These are phyloP conservation scores for Sinosuthora webbiana DNA, from an alignment of 2,113 vertebrate species.

Conservation along the genomic window DNA sequence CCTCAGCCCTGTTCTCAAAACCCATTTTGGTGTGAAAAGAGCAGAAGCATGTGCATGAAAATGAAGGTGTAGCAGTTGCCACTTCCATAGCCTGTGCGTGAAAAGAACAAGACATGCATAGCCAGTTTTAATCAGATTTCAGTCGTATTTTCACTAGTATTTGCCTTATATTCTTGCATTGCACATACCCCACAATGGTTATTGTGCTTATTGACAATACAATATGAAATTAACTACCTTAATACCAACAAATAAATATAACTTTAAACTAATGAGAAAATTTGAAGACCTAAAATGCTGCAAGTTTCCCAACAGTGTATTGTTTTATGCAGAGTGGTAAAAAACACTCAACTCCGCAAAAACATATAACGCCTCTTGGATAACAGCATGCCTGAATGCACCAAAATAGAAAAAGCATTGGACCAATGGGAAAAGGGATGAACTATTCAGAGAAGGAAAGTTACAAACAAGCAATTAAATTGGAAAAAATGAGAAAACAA, in stretches of 20 bases:
- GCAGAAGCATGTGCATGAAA: neutral
- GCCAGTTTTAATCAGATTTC: neutral
- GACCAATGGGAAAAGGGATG: neutral
- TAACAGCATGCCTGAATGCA: neutral
- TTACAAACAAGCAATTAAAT: neutral
- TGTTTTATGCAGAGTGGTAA: neutral
- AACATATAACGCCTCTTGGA: neutral
- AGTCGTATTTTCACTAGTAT: neutral
- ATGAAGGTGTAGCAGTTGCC: neutral
- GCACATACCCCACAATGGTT: neutral
- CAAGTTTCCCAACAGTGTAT: neutral
- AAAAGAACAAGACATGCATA: neutral
- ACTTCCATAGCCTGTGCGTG: neutral
- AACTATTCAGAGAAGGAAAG: neutral
- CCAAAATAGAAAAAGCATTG: neutral
- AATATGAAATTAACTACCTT: neutral
- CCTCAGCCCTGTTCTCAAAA: neutral
- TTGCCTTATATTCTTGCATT: neutral
- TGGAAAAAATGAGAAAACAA: neutral
- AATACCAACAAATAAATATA: neutral
- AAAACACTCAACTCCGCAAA: neutral
- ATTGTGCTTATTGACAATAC: neutral
- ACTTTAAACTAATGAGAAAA: neutral
- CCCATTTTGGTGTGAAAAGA: neutral
- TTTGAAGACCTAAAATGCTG: neutral